Evolutionary conservation across 2,888 invertebrate species (phyloP), one percentile per base, ranked within the genome.

Genomic region (Dynastes maya): DNA sequence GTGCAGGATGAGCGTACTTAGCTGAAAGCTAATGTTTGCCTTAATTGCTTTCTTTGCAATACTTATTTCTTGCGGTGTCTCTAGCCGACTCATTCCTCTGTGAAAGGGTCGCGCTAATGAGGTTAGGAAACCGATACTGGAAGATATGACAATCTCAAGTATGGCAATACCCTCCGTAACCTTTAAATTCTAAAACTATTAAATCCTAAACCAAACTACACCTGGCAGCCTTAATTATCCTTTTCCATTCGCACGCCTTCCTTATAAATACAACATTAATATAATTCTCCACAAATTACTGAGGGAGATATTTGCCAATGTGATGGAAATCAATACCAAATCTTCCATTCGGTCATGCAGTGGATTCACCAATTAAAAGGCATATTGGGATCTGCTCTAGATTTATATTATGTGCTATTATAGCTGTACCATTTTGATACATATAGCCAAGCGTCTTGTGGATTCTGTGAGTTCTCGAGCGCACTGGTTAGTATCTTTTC

Each of bases 1-100:
- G 93, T 94, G 94, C 93, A 92, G 93, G 91, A 91, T 90, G 91
- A 92, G 92, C 91, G 91, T 91, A 91, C 82, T 83, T 85, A 86
- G 86, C 85, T 80, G 80, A 80, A 76, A 80, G 85, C 89, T 89
- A 87, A 88, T 89, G 86, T 84, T 89, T 90, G 89, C 86, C 85
- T 86, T 85, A 84, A 85, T 87, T 87, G 87, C 86, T 86, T 87
- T 86, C 85, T 85, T 85, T 76, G 77, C 82, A 80, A 84, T 68
- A 70, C 58, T 37, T 86, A 84, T 86, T 87, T 88, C 88, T 88
- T 88, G 88, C 87, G 86, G 89, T 89, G 88, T 87, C 88, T 89
- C 89, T 88, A 87, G 74, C 68, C 65, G 78, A 72, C 71, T 71
- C 85, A 86, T 87, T 85, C 86, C 83, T 80, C 83, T 81, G 83